Percentiles rank a stretch among this genome's conserved stretches.
Conservation (phyloP, 2,888 invertebrate genomes). For the Craniophora ligustri region DNA sequence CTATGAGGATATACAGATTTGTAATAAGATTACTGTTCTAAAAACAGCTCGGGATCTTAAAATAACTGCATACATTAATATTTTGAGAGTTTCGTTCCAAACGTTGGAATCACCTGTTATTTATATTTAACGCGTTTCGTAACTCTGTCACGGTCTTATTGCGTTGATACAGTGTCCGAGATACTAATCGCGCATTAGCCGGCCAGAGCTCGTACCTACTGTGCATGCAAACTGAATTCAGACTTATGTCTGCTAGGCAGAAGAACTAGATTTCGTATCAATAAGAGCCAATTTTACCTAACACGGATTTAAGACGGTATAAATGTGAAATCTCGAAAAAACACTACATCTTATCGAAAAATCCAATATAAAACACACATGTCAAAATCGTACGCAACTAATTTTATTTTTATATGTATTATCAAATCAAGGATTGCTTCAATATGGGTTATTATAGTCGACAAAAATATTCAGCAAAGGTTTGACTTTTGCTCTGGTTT, state of each 20-base stretch:
- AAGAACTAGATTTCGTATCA: background rate
- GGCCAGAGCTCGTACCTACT: constrained; percentile 26
- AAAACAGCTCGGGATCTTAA: constrained; percentile 29
- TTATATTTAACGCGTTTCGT: constrained; percentile 50
- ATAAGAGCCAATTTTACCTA: background rate
- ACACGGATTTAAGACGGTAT: too few species aligned
- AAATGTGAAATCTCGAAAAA: too few species aligned
- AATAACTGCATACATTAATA: constrained; percentile 33
- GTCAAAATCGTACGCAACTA: too few species aligned
- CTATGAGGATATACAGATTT: constrained; percentile 17
- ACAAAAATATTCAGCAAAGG: too few species aligned
- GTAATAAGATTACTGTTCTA: constrained; percentile 36
- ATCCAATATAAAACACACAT: too few species aligned
- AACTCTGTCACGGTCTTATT: constrained; percentile 52
- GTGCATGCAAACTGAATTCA: constrained; percentile 2
- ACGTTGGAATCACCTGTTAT: constrained; percentile 50
- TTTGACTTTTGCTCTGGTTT: too few species aligned
- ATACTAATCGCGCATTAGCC: constrained; percentile 31
- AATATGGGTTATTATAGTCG: too few species aligned
- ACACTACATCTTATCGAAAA: too few species aligned
- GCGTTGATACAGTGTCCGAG: constrained; percentile 31
- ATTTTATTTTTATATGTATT: too few species aligned
- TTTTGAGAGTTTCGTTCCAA: constrained; percentile 43
- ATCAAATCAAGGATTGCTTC: too few species aligned
- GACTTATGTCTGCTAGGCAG: too few species aligned